These are phyloP conservation scores for Euplagia quadripunctaria DNA, from an alignment of 2,888 invertebrate genomes.

Conservation along the genomic window DNA sequence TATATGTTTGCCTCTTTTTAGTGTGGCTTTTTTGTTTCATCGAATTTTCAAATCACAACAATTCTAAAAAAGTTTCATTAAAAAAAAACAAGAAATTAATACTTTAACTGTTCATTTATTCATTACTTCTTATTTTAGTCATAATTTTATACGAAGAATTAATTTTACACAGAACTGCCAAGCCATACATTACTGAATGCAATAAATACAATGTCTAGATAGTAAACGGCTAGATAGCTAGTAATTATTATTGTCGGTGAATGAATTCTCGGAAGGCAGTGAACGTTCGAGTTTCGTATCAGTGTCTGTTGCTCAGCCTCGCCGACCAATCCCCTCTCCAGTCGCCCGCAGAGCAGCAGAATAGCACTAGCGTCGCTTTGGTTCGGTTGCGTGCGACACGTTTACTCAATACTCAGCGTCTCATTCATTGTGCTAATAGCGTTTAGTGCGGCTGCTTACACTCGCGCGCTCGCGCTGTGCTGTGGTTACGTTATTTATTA, in stretches of 20 bases:
- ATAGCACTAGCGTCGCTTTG: slow-evolving; percentile 13
- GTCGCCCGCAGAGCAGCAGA: slow-evolving; percentile 19
- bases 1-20: too few relatives aligned
- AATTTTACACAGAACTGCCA: slow-evolving; percentile 52
- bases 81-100: too few relatives aligned
- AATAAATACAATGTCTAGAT: slow-evolving; percentile 59
- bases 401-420: neutral
- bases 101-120: neutral
- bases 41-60: too few relatives aligned
- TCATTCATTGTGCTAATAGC: slow-evolving; percentile 21
- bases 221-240: slow-evolving; percentile 70
- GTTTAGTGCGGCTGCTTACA: slow-evolving; percentile 15
- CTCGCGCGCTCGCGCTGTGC: too few relatives aligned
- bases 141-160: slow-evolving; percentile 16
- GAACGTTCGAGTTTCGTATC: slow-evolving; percentile 71
- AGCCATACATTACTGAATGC: slow-evolving; percentile 44
- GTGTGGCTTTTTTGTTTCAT: too few relatives aligned
- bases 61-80: too few relatives aligned
- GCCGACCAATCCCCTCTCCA: slow-evolving; percentile 58
- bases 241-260: slow-evolving; percentile 65
- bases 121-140: neutral
- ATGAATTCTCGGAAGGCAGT: slow-evolving; percentile 80
- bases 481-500: neutral
- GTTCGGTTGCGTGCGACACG: slow-evolving; percentile 23
- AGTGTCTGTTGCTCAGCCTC: slow-evolving; percentile 57